Evolutionary conservation across 1,140 invertebrate genomes (phyloP), one percentile per base, ranked within the genome.

Genomic region (Drosophila burlai): DNA sequence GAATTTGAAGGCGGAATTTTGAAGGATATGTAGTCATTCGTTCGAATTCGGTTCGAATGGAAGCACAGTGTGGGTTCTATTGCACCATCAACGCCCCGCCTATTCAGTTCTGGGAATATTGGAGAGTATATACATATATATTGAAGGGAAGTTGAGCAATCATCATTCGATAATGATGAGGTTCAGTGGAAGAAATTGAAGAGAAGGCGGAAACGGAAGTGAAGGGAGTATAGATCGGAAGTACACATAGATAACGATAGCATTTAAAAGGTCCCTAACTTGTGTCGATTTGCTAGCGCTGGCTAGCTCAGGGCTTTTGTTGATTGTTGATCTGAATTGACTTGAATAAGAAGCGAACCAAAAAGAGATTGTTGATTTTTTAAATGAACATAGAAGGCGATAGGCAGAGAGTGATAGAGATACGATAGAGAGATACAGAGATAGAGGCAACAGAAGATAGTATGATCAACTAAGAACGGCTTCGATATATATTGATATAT

Each of bases 201-300:
- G 68, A 69, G 52, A 71, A 72, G 50, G 43, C 38, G 64, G 68
- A 72, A 72, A 72, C 52, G 49, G 65, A 74, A 74, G 71, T 74
- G 31, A 13, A 31, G 50, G 64, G 50, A 74, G 46, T 73, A 74
- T 50, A 74, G 71, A 73, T 42, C 67, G 68, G 46, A 74, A 74
- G 71, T 73, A 60, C 46, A 61, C 36, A 74, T 89, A 92, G 91
- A 92, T 92, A 92, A 92, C 91, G 91, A 92, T 91, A 92, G 91
- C 91, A 92, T 92, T 92, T 92, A 92, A 92, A 92, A 84, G 68
- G 71, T 75, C 69, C 78, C 73, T 63, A 78, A 79, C 60, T 76
- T 68, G 69, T 65, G 62, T 71, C 55, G 40, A 61, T 50, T 72
- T 52, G 45, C 78, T 66, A 71, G 58, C 42, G 47, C 78, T 69